These are phyloP conservation scores for Ictalurus punctatus DNA, from an alignment of 2,113 vertebrate genomes.

Conservation along the genomic window DNA sequence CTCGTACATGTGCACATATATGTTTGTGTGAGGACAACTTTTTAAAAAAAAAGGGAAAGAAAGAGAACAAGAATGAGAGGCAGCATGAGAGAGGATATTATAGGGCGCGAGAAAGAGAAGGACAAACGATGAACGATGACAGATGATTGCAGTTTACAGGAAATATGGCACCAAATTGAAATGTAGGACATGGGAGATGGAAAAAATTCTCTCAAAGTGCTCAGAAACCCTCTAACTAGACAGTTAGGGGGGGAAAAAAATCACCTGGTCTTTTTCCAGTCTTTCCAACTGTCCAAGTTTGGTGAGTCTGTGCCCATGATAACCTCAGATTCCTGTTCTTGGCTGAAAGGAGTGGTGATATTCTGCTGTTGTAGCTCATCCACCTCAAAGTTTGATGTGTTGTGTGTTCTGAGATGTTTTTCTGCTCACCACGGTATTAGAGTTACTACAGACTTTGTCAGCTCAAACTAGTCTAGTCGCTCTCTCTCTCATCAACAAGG, in stretches of 20 bases:
- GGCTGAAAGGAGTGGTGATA: neutral
- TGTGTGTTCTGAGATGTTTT: neutral
- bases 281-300: too few relatives aligned
- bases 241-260: too few relatives aligned
- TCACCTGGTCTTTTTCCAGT: too few relatives aligned
- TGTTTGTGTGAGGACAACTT: slow-evolving; percentile 25
- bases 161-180: neutral
- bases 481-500: neutral
- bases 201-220: too few relatives aligned
- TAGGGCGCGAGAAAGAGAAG: neutral
- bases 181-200: neutral
- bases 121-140: neutral
- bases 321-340: too few relatives aligned
- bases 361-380: too few relatives aligned
- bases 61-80: slow-evolving; percentile 1
- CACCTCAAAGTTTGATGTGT: neutral
- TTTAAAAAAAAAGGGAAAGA: neutral
- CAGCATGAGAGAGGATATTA: neutral
- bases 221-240: too few relatives aligned
- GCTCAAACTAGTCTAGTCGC: neutral
- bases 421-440: neutral
- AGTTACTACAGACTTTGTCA: neutral
- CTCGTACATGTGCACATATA: neutral
- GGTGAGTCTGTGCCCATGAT: too few relatives aligned
- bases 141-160: neutral